phyloP scores from a whole-genome alignment of 2,797 vertebrate species.

The Falco berigora region DNA sequence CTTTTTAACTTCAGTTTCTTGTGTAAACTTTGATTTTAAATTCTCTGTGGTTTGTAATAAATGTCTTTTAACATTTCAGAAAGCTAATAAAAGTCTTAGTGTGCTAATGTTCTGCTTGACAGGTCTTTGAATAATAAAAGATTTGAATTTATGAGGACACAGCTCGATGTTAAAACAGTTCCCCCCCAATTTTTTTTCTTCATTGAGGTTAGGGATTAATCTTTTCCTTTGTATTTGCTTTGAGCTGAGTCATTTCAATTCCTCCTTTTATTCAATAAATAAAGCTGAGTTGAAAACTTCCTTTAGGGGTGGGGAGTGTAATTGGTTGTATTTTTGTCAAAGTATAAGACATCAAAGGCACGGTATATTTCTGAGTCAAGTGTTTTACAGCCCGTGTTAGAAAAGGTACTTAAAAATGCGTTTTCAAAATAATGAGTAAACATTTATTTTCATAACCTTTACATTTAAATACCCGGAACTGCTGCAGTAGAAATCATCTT shows the following conservation, averaged over 20 bases:
- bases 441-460: background rate
- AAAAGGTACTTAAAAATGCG: background rate
- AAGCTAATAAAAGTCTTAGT: background rate
- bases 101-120: background rate
- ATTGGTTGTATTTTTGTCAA: background rate
- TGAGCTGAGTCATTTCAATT: slow-evolving; percentile 41
- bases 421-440: background rate
- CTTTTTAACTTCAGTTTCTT: background rate
- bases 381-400: background rate
- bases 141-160: background rate
- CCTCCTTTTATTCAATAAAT: slow-evolving; percentile 18
- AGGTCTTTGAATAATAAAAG: background rate
- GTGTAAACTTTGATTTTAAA: background rate
- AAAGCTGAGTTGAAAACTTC: background rate
- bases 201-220: background rate
- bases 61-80: background rate
- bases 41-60: background rate
- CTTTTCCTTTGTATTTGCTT: background rate
- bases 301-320: background rate
- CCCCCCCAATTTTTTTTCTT: background rate
- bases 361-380: background rate
- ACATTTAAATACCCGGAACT: background rate
- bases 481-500: background rate
- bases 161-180: background rate
- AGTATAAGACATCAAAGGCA: background rate